Evolutionary conservation across 1,140 invertebrate species (phyloP).

Genomic region (Agrypnia vestita): DNA sequence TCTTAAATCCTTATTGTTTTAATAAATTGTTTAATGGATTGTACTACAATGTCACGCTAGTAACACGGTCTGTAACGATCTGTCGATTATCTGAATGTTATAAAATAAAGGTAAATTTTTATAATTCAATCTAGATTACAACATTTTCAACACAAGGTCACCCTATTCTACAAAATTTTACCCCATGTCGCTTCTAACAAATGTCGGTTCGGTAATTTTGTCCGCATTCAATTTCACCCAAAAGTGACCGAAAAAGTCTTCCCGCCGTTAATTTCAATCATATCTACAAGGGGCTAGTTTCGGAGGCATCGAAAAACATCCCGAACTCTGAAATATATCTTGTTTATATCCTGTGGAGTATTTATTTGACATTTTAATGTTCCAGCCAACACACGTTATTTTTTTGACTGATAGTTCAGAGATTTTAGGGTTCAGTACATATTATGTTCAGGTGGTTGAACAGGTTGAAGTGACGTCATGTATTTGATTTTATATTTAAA

Average conservation of each 20-base stretch:
- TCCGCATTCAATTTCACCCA: slow-evolving; percentile 33
- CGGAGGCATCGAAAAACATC: slow-evolving; percentile 1
- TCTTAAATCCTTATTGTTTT: too few species aligned
- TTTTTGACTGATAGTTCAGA: not conserved
- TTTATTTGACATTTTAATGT: slow-evolving; percentile 42
- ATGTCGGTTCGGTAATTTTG: slow-evolving; percentile 35
- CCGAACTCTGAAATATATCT: not conserved
- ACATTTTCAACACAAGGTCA: not conserved
- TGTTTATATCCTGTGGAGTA: slow-evolving; percentile 14
- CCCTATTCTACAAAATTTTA: not conserved
- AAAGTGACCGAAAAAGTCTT: slow-evolving; percentile 24
- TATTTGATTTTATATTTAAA: too few species aligned
- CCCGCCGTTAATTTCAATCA: slow-evolving; percentile 23
- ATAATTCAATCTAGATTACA: not conserved
- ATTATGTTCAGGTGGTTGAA: too few species aligned
- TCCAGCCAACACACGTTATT: not conserved
- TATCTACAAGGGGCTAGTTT: slow-evolving; percentile 33
- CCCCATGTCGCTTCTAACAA: slow-evolving; percentile 29
- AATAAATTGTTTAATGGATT: too few species aligned
- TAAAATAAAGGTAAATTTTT: too few species aligned
- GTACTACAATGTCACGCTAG: too few species aligned
- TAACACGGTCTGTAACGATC: too few species aligned
- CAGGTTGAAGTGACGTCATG: too few species aligned
- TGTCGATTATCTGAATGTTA: too few species aligned
- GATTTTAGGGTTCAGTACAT: too few species aligned